These are phyloP conservation scores for Sciurus niger DNA, from an alignment of 2,113 vertebrate species.

Conservation along the genomic window DNA sequence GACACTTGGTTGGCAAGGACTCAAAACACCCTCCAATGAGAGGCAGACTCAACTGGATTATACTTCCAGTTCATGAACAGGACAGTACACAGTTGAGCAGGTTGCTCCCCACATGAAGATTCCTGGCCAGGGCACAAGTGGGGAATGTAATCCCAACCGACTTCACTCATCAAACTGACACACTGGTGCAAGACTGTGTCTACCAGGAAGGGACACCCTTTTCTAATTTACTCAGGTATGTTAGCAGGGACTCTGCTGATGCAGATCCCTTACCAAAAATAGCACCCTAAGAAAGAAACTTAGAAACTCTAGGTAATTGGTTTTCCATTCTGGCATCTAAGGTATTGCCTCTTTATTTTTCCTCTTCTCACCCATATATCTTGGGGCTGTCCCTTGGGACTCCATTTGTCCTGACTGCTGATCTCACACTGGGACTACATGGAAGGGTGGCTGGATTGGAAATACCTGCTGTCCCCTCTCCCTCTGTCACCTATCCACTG, in stretches of 20 bases:
- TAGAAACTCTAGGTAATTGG: neutral
- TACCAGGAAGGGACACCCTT: neutral
- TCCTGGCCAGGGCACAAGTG: neutral
- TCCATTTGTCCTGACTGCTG: neutral
- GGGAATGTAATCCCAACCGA: neutral
- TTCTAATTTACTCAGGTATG: neutral
- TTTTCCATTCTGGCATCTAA: neutral
- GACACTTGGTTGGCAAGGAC: neutral
- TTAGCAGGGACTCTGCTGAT: neutral
- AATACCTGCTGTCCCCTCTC: neutral
- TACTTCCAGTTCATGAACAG: neutral
- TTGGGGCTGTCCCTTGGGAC: neutral
- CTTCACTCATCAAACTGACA: too few relatives aligned
- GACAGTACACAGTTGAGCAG: rapidly evolving
- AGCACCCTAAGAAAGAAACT: neutral
- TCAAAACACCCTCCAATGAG: neutral
- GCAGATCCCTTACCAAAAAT: neutral
- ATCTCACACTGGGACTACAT: neutral
- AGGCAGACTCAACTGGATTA: neutral
- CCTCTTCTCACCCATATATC: neutral
- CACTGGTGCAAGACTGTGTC: neutral
- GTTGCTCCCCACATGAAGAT: neutral
- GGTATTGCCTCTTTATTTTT: neutral
- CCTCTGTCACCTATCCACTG: neutral
- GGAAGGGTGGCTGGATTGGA: too few relatives aligned